These are phyloP conservation scores for Brachionus rubens DNA, from an alignment of 1,140 invertebrate species.

Conservation along the genomic window DNA sequence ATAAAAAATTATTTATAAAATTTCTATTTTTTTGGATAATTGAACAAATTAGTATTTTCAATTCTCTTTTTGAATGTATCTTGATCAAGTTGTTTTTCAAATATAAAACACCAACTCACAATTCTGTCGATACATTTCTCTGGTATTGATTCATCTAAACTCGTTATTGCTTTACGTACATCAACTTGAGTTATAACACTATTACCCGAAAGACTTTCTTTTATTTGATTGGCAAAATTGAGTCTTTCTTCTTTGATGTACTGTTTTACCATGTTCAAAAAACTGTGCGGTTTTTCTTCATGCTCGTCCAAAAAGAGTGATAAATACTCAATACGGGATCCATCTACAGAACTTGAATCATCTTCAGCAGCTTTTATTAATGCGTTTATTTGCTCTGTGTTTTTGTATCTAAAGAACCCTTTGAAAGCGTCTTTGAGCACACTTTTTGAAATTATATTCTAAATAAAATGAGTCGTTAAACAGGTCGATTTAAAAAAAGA, in stretches of 20 bases:
- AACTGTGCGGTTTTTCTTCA: conserved; percentile 15
- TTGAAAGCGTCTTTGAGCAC: background rate
- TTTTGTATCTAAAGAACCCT: conserved; percentile 6
- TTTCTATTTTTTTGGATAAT: conserved; percentile 22
- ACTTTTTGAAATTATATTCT: conserved; percentile 40
- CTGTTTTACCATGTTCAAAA: conserved; percentile 18
- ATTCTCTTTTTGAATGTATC: conserved; percentile 10
- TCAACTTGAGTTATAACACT: conserved; percentile 12
- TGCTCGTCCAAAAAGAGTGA: conserved; percentile 1
- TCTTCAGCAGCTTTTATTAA: conserved; percentile 2
- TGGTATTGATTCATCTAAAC: conserved; percentile 5
- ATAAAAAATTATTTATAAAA: background rate
- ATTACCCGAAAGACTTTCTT: background rate
- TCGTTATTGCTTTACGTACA: background rate
- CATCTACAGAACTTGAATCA: conserved; percentile 26
- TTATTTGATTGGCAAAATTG: conserved; percentile 23
- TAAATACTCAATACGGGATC: background rate
- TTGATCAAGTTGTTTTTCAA: conserved; percentile 5
- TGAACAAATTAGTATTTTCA: conserved; percentile 29
- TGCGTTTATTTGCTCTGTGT: conserved; percentile 11
- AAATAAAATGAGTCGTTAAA: background rate
- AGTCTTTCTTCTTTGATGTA: conserved; percentile 20
- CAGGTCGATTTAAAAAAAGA: no score
- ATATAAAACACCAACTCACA: conserved; percentile 27
- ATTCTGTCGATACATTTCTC: conserved; percentile 39